Conservation (phyloP, 2,797 vertebrate genomes). For the Glyptemys insculpta region DNA sequence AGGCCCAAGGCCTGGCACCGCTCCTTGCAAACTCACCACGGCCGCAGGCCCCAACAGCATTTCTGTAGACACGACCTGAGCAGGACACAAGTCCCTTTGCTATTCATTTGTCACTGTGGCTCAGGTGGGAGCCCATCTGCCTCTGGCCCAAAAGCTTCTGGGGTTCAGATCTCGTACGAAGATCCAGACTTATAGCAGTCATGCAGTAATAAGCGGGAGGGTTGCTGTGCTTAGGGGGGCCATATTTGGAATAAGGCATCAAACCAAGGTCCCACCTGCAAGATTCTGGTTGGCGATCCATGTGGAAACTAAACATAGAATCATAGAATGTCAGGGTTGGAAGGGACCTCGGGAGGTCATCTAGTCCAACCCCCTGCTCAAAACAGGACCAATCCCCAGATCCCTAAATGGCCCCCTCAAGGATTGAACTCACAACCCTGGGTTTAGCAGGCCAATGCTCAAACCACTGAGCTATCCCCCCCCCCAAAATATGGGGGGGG, state of each 20-base stretch:
- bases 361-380: too few species aligned
- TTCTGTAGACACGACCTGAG: neutral
- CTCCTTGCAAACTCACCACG: neutral
- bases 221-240: neutral
- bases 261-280: rapidly evolving
- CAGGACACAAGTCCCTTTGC: neutral
- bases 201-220: neutral
- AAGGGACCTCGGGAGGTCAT: too few species aligned
- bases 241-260: rapidly evolving
- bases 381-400: too few species aligned
- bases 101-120: neutral
- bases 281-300: neutral
- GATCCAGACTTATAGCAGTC: neutral
- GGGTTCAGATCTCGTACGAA: neutral
- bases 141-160: neutral
- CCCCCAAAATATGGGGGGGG: neutral
- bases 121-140: neutral
- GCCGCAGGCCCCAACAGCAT: neutral
- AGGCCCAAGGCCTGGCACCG: neutral
- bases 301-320: neutral
- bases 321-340: neutral
- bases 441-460: too few species aligned
- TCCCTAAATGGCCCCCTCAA: too few species aligned
- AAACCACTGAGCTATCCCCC: too few species aligned
- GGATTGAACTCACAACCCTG: too few species aligned